Conservation (phyloP, 2,797 vertebrate species). For the Dicrostonyx torquatus region DNA sequence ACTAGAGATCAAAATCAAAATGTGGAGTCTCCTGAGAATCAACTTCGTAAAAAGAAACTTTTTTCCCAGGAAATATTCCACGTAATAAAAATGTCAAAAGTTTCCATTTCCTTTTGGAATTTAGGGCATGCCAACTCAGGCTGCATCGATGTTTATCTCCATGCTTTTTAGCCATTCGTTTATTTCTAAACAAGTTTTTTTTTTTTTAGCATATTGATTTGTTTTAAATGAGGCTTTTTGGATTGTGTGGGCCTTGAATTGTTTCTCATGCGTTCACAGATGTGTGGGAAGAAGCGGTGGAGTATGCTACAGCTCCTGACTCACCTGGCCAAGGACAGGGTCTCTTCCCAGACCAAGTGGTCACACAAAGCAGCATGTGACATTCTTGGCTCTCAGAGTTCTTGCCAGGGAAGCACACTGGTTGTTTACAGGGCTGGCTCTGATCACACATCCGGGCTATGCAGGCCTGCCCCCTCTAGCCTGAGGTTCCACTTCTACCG, state of each 20-base stretch:
- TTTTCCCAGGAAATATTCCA: neutral
- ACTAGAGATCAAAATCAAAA: conserved; percentile 21
- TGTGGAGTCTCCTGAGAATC: conserved; percentile 7
- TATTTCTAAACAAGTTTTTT: conserved; percentile 17
- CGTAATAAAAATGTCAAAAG: conserved; percentile 15
- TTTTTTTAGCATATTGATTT: neutral
- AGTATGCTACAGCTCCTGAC: neutral
- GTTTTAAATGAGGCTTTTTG: neutral
- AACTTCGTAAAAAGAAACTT: neutral
- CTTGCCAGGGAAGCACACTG: neutral
- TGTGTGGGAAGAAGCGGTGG: neutral
- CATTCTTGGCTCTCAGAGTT: neutral
- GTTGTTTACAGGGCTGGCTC: neutral
- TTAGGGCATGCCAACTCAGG: neutral
- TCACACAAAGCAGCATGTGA: neutral
- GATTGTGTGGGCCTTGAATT: neutral
- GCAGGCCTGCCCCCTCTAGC: neutral
- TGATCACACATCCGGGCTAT: neutral
- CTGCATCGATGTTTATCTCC: neutral
- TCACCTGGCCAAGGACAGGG: neutral
- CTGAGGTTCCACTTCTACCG: neutral
- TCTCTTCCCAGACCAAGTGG: neutral
- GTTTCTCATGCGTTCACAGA: neutral
- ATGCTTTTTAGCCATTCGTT: conserved; percentile 1
- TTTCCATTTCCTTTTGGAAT: conserved; percentile 46